Evolutionary conservation across 2,888 invertebrate genomes (phyloP), one percentile per base, ranked within the genome.

Genomic region (Margaritifera margaritifera): DNA sequence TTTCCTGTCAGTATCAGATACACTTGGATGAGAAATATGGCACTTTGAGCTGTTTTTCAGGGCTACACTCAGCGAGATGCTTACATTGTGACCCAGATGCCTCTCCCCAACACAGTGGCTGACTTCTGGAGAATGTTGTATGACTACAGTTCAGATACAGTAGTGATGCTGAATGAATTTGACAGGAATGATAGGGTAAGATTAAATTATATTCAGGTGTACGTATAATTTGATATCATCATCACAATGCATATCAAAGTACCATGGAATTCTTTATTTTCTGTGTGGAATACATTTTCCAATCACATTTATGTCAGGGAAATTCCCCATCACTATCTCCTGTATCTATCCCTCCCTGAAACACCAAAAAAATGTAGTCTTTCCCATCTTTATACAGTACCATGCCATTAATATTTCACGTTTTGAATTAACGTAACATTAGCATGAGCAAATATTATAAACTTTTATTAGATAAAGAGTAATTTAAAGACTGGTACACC

Each of bases 1-100:
- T 15, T 42, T 42, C 2, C 42, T 15, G 2, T 42, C 15, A 42
- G 42, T 15, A 42, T 42, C 31, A 31, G 31, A 15, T 42, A 15
- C 11, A 11, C 42, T 42, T 15, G 15, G 42, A 56, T 22, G 11
- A 19, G 4, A 56, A 19, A 56, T 22, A 24, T 3, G 24, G 15
- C 11, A 24, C 11, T 56, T 55, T 55, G 18, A 31, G 8, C 31
- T 31, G 31, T 15, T 61, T 77, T 74, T 54, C 78, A 90, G 90
- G 89, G 90, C 55, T 90, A 90, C 80, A 87, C 86, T 42, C 87
- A 88, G 62, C 78, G 87, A 59, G 87, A 88, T 72, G 86, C 88
- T 5, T 90, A 87, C 72, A 83, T 90, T 57, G 87, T 89, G n/a
- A 90, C 90, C 6, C 90, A 90, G 80, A 88, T 89, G 86, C 90